Evolutionary conservation across 2,797 vertebrate genomes (phyloP).

Genomic region (Taeniopygia guttata): DNA sequence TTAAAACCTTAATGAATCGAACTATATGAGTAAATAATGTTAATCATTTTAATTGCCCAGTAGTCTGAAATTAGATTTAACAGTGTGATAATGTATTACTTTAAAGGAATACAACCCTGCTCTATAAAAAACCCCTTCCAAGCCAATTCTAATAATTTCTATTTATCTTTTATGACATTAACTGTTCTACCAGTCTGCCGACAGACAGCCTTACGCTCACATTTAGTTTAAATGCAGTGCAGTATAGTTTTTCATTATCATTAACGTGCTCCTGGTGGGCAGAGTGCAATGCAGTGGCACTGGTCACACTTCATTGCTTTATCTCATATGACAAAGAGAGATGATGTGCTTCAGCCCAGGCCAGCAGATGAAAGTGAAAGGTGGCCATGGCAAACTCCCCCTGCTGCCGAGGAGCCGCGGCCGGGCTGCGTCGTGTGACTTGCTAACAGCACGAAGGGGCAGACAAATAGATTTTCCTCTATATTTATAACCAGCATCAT

Average conservation of each 20-base stretch:
- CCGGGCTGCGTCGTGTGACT: constrained; percentile 69
- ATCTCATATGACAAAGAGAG: constrained; percentile 83
- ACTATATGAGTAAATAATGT: constrained; percentile 72
- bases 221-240: constrained; percentile 54
- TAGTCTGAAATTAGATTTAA: constrained; percentile 75
- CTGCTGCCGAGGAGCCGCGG: constrained; percentile 74
- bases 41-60: constrained; percentile 78
- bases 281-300: constrained; percentile 77
- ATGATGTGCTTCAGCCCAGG: constrained; percentile 72
- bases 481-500: constrained; percentile 91
- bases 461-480: constrained; percentile 89
- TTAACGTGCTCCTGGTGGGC: constrained; percentile 83
- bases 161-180: constrained; percentile 81
- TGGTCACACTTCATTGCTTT: constrained; percentile 85
- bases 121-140: constrained; percentile 73
- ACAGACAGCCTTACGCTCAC: constrained; percentile 73
- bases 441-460: constrained; percentile 76
- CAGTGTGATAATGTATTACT: constrained; percentile 75
- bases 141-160: constrained; percentile 78
- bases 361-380: constrained; percentile 72
- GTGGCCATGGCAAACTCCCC: constrained; percentile 72
- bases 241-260: constrained; percentile 80
- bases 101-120: constrained; percentile 72
- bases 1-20: constrained; percentile 74
- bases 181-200: constrained; percentile 69